A percentile compares a stretch with the other conserved stretches of the same genome.
These are phyloP conservation scores for Bettongia penicillata DNA, from an alignment of 2,113 vertebrate species.

Conservation along the genomic window DNA sequence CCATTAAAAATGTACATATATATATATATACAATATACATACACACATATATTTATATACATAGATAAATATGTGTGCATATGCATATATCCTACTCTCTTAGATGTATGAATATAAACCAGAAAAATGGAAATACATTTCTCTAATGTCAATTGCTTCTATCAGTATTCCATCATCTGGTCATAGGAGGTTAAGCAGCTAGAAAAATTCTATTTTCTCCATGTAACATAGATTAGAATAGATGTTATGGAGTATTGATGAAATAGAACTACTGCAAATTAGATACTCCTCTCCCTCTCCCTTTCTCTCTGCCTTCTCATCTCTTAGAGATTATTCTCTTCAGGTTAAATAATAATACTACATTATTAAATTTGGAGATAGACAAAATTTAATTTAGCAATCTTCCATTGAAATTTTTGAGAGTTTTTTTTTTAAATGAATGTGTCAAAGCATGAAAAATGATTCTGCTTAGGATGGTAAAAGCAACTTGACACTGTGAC, in stretches of 20 bases:
- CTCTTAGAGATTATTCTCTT: constrained; percentile 15
- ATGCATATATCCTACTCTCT: neutral
- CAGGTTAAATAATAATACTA: neutral
- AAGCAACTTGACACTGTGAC: neutral
- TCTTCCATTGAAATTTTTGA: neutral
- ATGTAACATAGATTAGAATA: neutral
- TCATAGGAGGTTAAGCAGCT: neutral
- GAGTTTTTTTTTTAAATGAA: neutral
- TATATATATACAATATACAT: too few relatives aligned
- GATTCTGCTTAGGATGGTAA: neutral
- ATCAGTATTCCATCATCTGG: neutral
- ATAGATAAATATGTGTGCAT: neutral
- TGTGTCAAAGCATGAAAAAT: neutral
- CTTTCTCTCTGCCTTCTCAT: neutral
- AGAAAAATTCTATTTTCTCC: neutral
- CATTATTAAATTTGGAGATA: neutral
- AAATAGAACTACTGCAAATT: neutral
- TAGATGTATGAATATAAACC: neutral
- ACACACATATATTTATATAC: neutral
- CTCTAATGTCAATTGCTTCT: neutral
- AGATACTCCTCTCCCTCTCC: neutral
- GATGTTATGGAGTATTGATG: neutral
- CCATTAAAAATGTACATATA: neutral
- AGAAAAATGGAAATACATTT: neutral
- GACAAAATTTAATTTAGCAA: constrained; percentile 8